phyloP scores from a whole-genome alignment of 2,797 vertebrate species.

The Sebastes dallii region DNA sequence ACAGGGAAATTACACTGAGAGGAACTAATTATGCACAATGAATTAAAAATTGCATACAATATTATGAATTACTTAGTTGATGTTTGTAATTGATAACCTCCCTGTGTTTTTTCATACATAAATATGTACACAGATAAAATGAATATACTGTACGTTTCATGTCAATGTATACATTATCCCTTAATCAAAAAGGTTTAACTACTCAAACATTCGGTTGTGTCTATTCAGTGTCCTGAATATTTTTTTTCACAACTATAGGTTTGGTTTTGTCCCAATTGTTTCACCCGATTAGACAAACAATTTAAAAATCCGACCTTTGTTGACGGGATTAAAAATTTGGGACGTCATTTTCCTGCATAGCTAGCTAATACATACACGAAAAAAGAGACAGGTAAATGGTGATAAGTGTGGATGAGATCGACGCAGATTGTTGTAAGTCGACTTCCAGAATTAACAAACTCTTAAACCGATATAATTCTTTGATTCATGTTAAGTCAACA shows the following conservation, averaged over 20 bases:
- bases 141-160: neutral
- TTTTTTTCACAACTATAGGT: neutral
- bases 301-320: neutral
- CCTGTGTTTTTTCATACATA: neutral
- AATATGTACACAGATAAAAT: neutral
- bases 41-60: slow-evolving; percentile 1
- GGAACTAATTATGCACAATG: slow-evolving; percentile 18
- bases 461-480: neutral
- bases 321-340: neutral
- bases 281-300: neutral
- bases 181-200: neutral
- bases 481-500: neutral
- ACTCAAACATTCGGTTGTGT: neutral
- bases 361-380: neutral
- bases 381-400: too few relatives aligned
- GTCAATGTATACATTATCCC: neutral
- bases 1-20: slow-evolving; percentile 24
- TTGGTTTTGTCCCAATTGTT: neutral
- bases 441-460: neutral
- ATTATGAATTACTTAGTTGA: slow-evolving; percentile 1
- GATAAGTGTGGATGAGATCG: neutral
- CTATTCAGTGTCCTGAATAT: neutral
- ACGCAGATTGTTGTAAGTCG: neutral
- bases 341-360: neutral
- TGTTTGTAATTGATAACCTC: neutral